Conservation (phyloP, 2,113 vertebrate genomes). For the Apodemus sylvaticus region DNA sequence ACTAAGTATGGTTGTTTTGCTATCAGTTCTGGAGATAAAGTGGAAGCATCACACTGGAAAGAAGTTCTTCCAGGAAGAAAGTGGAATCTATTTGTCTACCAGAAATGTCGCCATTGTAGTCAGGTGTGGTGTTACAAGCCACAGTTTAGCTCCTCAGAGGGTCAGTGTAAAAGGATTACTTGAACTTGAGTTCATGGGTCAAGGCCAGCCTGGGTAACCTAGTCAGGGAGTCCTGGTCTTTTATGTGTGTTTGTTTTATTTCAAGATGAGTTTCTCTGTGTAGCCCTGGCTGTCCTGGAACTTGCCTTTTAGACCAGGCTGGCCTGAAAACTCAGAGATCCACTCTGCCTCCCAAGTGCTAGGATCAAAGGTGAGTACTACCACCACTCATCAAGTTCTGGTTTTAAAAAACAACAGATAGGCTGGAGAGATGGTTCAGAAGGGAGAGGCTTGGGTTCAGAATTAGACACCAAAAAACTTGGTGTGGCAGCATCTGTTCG, state of each 20-base stretch:
- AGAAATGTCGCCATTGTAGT: no score
- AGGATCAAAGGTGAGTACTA: no score
- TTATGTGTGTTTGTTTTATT: not conserved
- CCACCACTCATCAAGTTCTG: no score
- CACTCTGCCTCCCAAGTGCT: no score
- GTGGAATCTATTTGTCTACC: not conserved
- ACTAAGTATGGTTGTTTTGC: no score
- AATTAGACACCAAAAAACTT: not conserved
- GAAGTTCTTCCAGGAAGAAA: not conserved
- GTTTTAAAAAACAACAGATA: not conserved
- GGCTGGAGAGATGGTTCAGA: not conserved
- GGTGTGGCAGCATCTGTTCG: no score
- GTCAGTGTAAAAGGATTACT: not conserved
- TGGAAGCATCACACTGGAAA: not conserved
- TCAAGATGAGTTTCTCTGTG: no score
- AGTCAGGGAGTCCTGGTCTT: not conserved
- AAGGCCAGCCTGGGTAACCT: not conserved
- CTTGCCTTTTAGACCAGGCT: no score
- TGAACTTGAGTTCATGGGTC: not conserved
- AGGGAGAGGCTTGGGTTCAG: not conserved
- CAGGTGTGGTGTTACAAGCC: not conserved
- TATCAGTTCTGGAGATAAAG: not conserved
- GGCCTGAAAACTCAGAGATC: no score
- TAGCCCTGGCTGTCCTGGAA: no score
- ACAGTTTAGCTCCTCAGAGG: not conserved